Base-by-base conservation (phyloP, 2,888 invertebrate genomes). In the Osmoderma eremita region DNA sequence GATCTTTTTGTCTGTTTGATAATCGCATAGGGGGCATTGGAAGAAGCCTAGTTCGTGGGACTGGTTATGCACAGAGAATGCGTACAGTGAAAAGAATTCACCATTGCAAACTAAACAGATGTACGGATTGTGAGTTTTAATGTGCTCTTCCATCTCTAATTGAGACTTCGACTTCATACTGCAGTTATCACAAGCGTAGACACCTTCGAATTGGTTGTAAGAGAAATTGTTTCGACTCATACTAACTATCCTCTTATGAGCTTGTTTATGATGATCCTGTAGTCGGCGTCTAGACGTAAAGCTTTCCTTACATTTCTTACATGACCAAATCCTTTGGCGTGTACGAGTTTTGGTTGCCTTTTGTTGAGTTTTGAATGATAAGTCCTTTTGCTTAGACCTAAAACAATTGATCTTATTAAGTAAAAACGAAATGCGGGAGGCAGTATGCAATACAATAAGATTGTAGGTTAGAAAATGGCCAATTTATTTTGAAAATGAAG, bases 81-180 rank as follows among this genome's bases (percentile, higher is more conserved):
- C 78, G 69, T 80, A 80, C 2, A 80, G 72, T 30, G 77, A 76
- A 41, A 78, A 76, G 69, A 81, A 81, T 45, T 72, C 75, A 39
- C 77, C 72, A 24, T 76, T 50, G 39, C 69, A 69, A 24, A 18
- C 17, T 2, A 39, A 8, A n/a, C 64, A 67, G 36, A 18, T 30
- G 62, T 41, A 69, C 24, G 66, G 69, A n/a, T 73, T 70, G 50
- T 74, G 74, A 10, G 22, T 45, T n/a, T 62, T 17, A 2, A 72
- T 69, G 54, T 74, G 74, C n/a, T 68, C 61, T n/a, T 69, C 72
- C 3, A 72, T 71, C 36, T 71, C 69, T 6, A 64, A 61, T 56
- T 70, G 63, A 15, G 22, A 64, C 4, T 45, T 24, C 2, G 36
- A 42, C 38, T 70, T 71, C 2, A 45, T 18, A 42, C 71, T 71